Percentiles rank a stretch among this genome's conserved stretches.
phyloP scores from a whole-genome alignment of 2,888 invertebrate species.

The Ephialtes manifestator region DNA sequence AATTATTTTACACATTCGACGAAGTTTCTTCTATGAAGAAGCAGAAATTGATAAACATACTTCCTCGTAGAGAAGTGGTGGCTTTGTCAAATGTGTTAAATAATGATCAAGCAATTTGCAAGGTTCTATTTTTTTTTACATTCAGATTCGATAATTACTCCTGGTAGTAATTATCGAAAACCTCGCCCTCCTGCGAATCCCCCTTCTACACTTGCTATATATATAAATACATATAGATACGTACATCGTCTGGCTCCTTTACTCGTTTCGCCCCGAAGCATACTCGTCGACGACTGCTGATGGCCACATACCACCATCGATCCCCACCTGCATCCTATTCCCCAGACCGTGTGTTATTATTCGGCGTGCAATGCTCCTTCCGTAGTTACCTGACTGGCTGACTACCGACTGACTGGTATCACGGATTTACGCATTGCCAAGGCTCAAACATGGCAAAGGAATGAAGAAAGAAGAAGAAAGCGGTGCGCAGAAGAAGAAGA shows the following conservation, averaged over 20 bases:
- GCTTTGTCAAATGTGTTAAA: too few relatives aligned
- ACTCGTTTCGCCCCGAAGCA: slow-evolving; percentile 10
- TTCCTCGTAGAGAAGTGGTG: too few relatives aligned
- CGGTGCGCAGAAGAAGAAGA: not conserved
- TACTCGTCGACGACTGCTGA: slow-evolving; percentile 15
- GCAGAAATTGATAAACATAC: too few relatives aligned
- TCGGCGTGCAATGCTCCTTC: slow-evolving; percentile 74
- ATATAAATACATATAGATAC: too few relatives aligned
- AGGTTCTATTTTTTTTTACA: too few relatives aligned
- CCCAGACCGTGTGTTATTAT: slow-evolving; percentile 81
- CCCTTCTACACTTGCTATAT: slow-evolving; percentile 30
- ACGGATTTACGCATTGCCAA: slow-evolving; percentile 12
- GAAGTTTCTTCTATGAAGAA: too few relatives aligned
- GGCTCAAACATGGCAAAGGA: slow-evolving; percentile 9
- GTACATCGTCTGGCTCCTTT: slow-evolving; percentile 34
- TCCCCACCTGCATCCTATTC: slow-evolving; percentile 43
- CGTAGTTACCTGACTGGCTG: not conserved
- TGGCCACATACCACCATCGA: slow-evolving; percentile 20
- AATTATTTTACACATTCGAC: too few relatives aligned
- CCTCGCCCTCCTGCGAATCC: slow-evolving; percentile 62
- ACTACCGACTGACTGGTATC: slow-evolving; percentile 24
- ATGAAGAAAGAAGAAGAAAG: not conserved
- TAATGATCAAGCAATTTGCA: too few relatives aligned
- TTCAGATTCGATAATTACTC: slow-evolving; percentile 74
- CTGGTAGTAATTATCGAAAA: slow-evolving; percentile 86